Base-by-base conservation (phyloP, 2,797 vertebrate species). In the Halcyon leucocephala region DNA sequence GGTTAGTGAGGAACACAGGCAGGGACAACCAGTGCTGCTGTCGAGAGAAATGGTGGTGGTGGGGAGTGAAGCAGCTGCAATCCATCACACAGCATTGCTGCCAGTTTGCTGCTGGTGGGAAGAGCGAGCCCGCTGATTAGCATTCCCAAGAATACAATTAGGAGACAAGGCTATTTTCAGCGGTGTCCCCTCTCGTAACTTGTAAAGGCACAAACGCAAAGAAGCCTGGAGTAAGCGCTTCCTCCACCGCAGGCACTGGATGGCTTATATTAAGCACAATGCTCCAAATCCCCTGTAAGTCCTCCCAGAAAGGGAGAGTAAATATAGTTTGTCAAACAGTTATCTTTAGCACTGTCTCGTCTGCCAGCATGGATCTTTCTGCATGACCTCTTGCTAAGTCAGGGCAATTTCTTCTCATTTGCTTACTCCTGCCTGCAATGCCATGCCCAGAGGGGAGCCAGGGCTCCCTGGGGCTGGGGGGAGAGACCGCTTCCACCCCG, bases 341-440 rank as follows among this genome's bases (percentile, higher is more conserved):
- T 97, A 97, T 97, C 96, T 97, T 97, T 97, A 96, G 97, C 95
- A 95, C 92, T 89, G 96, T 89, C 96, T 97, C 12, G 65, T 78
- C 97, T 97, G 93, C 93, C 90, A 96, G 82, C 90, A 89, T 49
- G 69, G 81, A 96, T 95, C 96, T 93, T 96, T 97, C 93, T 95
- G 90, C 86, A 78, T 95, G 96, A 96, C 96, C 97, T 96, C 95
- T 90, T 93, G 78, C 90, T 95, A 97, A 96, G 93, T 95, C 96
- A 96, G 89, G 78, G 93, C 88, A 89, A 94, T 92, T 95, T 95
- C 93, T 95, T 86, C 95, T 94, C 25, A 1, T 94, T 95, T 76
- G 14, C 86, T 95, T 92, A 61, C 77, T 95, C 86, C 89, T 86
- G 83, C 83, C 60, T 89, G 78, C 4, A 0, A 74, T 2, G 4